Percentiles rank a stretch among this genome's conserved stretches.
Conservation (phyloP, 2,888 invertebrate species). For the Panopea generosa region DNA sequence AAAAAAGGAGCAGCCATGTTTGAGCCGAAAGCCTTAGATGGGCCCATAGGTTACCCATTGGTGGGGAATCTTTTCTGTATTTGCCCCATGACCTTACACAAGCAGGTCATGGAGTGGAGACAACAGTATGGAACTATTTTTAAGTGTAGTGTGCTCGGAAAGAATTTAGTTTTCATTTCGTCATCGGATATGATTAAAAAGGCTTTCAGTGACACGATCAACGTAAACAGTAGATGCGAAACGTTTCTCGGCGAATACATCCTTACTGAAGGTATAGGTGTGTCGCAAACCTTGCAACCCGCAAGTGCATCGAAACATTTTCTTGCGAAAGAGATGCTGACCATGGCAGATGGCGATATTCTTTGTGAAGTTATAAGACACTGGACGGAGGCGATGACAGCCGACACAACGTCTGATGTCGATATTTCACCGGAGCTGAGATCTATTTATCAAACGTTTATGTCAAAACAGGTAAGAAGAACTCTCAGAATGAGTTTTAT, state of each 20-base stretch:
- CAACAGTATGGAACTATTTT: conserved; percentile 12
- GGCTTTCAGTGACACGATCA: background rate
- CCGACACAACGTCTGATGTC: too few relatives aligned
- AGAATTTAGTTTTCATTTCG: conserved; percentile 16
- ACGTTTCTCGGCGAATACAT: conserved; percentile 17
- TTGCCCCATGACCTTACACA: background rate
- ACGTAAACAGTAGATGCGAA: background rate
- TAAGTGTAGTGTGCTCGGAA: conserved; percentile 9
- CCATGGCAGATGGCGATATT: too few relatives aligned
- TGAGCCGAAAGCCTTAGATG: conserved; percentile 1
- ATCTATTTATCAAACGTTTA: too few relatives aligned
- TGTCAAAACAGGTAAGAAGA: too few relatives aligned
- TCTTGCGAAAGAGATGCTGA: too few relatives aligned
- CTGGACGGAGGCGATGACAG: too few relatives aligned
- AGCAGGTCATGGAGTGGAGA: conserved; percentile 9
- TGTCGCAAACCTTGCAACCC: background rate
- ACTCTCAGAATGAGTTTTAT: too few relatives aligned
- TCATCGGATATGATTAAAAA: background rate
- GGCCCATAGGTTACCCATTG: conserved; percentile 22
- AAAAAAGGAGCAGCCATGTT: too few relatives aligned
- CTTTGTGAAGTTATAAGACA: too few relatives aligned
- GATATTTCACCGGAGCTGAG: too few relatives aligned
- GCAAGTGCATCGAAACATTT: background rate
- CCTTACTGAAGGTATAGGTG: conserved; percentile 7
- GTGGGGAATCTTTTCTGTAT: conserved; percentile 13